Percentiles rank a stretch among this genome's conserved stretches.
These are phyloP conservation scores for Andrena bucephala DNA, from an alignment of 2,888 invertebrate genomes.

Conservation along the genomic window DNA sequence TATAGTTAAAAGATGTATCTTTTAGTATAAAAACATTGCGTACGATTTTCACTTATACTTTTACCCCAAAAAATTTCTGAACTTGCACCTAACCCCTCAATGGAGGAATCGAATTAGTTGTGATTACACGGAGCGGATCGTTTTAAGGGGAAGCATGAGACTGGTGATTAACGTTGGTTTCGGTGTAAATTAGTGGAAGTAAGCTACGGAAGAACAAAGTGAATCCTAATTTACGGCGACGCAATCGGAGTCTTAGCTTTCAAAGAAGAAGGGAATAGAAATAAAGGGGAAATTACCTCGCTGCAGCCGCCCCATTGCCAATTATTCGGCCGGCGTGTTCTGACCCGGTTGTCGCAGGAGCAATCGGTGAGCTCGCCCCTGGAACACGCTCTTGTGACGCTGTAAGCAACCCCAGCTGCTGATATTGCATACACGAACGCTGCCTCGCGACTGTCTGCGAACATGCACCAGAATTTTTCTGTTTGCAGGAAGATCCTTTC, in stretches of 20 bases:
- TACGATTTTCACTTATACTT: no score
- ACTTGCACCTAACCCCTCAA: no score
- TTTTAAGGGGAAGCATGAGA: no score
- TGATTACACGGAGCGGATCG: no score
- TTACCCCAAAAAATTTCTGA: no score
- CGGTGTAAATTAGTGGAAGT: neutral
- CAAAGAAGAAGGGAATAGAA: conserved; percentile 24
- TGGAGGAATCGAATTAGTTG: no score
- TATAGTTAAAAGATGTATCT: no score
- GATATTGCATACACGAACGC: conserved; percentile 96
- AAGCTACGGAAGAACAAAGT: neutral
- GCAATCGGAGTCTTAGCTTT: conserved; percentile 18
- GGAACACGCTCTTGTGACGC: conserved; percentile 94
- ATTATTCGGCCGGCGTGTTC: conserved; percentile 89
- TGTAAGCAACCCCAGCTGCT: conserved; percentile 95
- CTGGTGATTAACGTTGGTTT: no score
- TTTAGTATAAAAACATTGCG: no score
- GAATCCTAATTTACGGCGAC: conserved; percentile 19
- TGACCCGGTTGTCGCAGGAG: conserved; percentile 93
- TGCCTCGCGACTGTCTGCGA: conserved; percentile 94
- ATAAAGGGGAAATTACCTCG: conserved; percentile 87
- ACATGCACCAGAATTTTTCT: conserved; percentile 58
- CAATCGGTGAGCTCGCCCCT: conserved; percentile 95
- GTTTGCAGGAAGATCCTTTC: conserved; percentile 31
- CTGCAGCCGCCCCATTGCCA: conserved; percentile 98